Conservation (phyloP, 2,113 vertebrate species). For the Rhagologus leucostigma region DNA sequence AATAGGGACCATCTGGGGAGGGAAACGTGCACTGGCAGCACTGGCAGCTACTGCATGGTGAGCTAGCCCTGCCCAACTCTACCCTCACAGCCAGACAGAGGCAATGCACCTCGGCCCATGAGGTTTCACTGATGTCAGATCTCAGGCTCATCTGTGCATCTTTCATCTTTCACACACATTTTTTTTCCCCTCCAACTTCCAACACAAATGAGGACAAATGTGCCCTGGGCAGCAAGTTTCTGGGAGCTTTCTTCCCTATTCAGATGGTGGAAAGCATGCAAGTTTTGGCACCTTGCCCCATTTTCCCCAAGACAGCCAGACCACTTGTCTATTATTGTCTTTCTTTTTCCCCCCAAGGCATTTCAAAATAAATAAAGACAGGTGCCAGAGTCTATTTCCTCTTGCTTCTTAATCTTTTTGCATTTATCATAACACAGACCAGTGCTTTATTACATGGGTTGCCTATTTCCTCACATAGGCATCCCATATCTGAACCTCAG, state of each 20-base stretch:
- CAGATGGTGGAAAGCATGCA: neutral
- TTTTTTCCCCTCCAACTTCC: neutral
- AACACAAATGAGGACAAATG: neutral
- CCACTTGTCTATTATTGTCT: neutral
- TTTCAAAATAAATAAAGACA: constrained; percentile 14
- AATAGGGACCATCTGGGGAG: neutral
- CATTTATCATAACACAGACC: neutral
- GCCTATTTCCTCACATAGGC: neutral
- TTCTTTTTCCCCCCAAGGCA: neutral
- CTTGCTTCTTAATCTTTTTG: neutral
- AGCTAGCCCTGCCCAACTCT: neutral
- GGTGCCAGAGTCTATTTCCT: neutral
- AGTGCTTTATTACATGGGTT: neutral
- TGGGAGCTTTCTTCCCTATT: neutral
- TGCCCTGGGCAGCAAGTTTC: neutral
- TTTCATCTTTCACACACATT: neutral
- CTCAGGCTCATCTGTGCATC: fast-evolving
- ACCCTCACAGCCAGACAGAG: neutral
- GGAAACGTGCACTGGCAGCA: neutral
- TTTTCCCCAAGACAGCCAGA: neutral
- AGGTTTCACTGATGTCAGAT: neutral
- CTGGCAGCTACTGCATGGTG: neutral
- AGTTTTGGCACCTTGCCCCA: neutral
- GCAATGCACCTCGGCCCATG: neutral
- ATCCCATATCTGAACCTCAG: neutral